Base-by-base conservation (phyloP, 2,888 invertebrate species). In the Drosophila buzzatii region DNA sequence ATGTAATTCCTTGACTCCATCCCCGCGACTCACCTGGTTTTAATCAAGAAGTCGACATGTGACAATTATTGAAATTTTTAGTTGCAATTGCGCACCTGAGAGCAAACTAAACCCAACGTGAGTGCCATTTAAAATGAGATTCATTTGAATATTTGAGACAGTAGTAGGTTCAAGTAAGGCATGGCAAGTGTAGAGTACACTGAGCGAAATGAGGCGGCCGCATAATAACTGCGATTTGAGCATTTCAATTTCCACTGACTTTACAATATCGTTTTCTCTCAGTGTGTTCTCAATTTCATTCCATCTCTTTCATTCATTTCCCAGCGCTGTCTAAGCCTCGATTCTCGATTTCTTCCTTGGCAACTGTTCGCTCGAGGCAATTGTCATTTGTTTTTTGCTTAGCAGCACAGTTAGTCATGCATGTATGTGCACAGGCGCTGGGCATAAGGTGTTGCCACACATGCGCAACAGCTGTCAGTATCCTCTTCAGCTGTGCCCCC, bases 31-130 rank as follows among this genome's bases (percentile, higher is more conserved):
- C 14, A 20, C 45, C 85, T 79, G 61, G 72, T 73, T 81, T 85
- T 85, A 85, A 89, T 85, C 89, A 85, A 83, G 88, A 70, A 79
- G 70, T 89, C 73, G 73, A 85, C 82, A 87, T 85, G 81, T 76
- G 89, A 86, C 87, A 85, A 89, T 89, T 85, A 85, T 89, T 86
- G 85, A 89, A 85, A 83, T 68, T 81, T 69, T 69, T 53, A 76
- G 70, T 64, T 73, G 64, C 63, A 61, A 44, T 51, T 73, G 51
- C 35, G 47, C 61, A 58, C 51, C 49, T 39, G 67, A 60, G 51
- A 53, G 61, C 67, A 66, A 81, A 71, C 85, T 75, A 76, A 80
- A 67, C 53, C 63, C 71, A 68, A 62, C 65, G 44, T 62, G 71
- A 61, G 37, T 67, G 57, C 64, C 72, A 76, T 83, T 70, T 73